phyloP scores from a whole-genome alignment of 2,113 vertebrate species.

The Rafetus swinhoei region DNA sequence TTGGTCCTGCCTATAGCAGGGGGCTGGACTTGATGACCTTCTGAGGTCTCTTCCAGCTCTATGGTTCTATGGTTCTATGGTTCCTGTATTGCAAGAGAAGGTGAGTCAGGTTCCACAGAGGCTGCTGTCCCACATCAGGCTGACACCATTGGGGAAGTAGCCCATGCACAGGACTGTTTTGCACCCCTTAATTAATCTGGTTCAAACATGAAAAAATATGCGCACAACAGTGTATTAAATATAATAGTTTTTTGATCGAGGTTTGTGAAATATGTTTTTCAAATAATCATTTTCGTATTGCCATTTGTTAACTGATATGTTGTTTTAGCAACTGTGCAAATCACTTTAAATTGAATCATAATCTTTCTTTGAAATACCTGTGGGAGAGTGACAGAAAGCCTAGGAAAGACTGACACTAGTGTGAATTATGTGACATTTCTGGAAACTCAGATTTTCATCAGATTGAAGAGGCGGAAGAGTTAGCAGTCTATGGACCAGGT shows the following conservation, averaged over 20 bases:
- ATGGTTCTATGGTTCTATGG: too few relatives aligned
- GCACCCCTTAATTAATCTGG: background rate
- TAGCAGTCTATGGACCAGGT: background rate
- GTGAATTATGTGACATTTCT: background rate
- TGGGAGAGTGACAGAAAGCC: background rate
- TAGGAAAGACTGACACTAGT: background rate
- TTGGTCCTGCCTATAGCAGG: too few relatives aligned
- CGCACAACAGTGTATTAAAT: constrained; percentile 4
- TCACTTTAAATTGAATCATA: constrained; percentile 6
- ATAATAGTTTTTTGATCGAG: background rate
- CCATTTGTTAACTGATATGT: constrained; percentile 21
- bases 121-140: background rate
- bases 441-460: background rate
- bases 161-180: background rate
- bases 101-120: accelerated
- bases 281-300: constrained; percentile 41
- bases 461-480: background rate
- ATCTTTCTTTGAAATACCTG: constrained; percentile 8
- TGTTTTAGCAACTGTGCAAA: constrained; percentile 28
- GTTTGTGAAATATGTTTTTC: constrained; percentile 23
- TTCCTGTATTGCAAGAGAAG: background rate
- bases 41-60: too few relatives aligned
- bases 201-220: background rate
- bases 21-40: too few relatives aligned
- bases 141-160: background rate